Evolutionary conservation across 2,113 vertebrate genomes (phyloP).

Genomic region (Micronycteris hirsuta): DNA sequence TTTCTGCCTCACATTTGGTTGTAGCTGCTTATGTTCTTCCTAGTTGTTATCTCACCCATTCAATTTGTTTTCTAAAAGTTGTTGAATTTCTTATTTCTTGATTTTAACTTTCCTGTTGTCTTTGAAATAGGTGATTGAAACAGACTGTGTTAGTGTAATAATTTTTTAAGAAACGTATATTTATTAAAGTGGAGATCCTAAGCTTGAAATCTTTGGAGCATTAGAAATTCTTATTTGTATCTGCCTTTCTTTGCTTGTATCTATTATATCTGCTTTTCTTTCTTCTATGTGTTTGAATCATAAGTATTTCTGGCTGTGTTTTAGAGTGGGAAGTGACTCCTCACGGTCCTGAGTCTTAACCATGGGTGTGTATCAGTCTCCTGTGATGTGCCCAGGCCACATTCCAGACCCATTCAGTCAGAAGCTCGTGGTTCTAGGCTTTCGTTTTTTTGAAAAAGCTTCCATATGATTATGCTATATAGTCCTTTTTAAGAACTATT

Average conservation of each 20-base stretch:
- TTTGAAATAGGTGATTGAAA: conserved; percentile 14
- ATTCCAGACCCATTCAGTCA: conserved; percentile 21
- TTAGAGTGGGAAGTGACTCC: background rate
- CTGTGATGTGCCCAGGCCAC: background rate
- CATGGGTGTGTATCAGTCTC: background rate
- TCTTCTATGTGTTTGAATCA: background rate
- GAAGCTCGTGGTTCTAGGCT: background rate
- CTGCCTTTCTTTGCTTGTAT: background rate
- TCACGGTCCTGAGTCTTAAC: background rate
- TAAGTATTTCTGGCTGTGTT: background rate
- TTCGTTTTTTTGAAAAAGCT: conserved; percentile 30
- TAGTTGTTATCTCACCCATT: background rate
- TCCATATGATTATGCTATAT: background rate
- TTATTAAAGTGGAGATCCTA: background rate
- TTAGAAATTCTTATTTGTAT: conserved; percentile 2
- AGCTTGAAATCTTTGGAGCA: background rate
- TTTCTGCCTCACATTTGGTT: background rate
- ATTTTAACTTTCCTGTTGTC: background rate
- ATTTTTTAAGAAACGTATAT: background rate
- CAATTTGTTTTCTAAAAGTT: background rate
- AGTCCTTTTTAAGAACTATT: background rate
- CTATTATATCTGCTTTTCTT: background rate
- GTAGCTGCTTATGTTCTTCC: background rate
- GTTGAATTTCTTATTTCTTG: background rate
- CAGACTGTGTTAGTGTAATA: background rate